Conservation (phyloP, 1,140 invertebrate species). For the Lordiphosa mommai region DNA sequence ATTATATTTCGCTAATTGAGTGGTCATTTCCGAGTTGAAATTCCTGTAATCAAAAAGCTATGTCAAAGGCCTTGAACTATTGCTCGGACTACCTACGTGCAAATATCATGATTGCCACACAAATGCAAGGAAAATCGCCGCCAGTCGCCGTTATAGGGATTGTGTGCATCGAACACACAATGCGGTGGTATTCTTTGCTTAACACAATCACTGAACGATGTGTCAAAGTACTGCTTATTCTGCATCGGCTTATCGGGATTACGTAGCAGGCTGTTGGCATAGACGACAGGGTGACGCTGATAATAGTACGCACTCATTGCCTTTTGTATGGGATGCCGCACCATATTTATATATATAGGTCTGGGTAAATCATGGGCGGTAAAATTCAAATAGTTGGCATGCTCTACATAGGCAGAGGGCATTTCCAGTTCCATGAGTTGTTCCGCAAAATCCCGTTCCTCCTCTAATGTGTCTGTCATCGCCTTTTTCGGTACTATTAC, state of each 20-base stretch:
- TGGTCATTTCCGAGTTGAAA: constrained; percentile 89
- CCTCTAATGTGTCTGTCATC: constrained; percentile 78
- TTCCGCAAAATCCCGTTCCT: constrained; percentile 83
- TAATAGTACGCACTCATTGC: constrained; percentile 94
- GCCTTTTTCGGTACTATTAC: background rate
- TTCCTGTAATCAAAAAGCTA: constrained; percentile 82
- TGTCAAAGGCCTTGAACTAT: background rate
- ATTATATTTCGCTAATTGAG: constrained; percentile 90
- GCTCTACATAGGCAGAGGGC: constrained; percentile 65
- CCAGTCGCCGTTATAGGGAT: constrained; percentile 87
- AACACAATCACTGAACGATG: constrained; percentile 93
- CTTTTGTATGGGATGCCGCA: constrained; percentile 92
- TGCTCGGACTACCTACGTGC: constrained; percentile 49
- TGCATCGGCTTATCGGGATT: constrained; percentile 89
- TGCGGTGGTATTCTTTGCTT: constrained; percentile 86
- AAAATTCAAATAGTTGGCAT: constrained; percentile 81
- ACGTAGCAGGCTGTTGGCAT: constrained; percentile 83
- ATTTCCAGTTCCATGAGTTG: constrained; percentile 49
- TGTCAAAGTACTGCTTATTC: constrained; percentile 91
- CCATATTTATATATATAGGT: constrained; percentile 93
- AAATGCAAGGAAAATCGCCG: constrained; percentile 90
- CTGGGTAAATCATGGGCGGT: constrained; percentile 86
- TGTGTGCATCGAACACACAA: constrained; percentile 84
- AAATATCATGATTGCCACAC: constrained; percentile 86
- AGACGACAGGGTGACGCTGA: constrained; percentile 84